Evolutionary conservation across 2,888 invertebrate genomes (phyloP), one percentile per base, ranked within the genome.

Genomic region (Drosophila parthenogenetica): DNA sequence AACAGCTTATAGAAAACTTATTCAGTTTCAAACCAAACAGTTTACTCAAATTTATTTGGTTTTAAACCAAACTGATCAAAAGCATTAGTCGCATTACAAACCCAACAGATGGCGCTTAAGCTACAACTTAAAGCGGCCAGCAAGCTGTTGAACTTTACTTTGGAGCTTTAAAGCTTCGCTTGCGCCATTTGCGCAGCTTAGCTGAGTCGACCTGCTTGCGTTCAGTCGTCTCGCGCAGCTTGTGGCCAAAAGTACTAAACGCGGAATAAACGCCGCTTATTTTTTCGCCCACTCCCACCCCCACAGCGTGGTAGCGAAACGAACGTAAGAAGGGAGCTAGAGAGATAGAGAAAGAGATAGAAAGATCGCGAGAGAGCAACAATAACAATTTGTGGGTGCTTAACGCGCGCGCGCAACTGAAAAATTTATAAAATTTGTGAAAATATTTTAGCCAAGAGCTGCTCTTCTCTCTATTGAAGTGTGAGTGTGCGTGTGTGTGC

Each of bases 181-280:
- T 16, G 32, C 16, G 25, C 40, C 11, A 10, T 14, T 42, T 11
- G 25, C 43, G 29, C 59, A 68, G 53, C 51, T 58, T 39, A 22
- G 54, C 51, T 58, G 43, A 32, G 46, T 53, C 35, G 11, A 57
- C 13, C 43, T 46, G 54, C 29, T 25, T 8, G 19, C 32, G 66
- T 67, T 87, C 79, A 87, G 85, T 82, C 79, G 81, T 61, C 60
- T 71, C 79, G 82, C 85, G 82, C 76, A 81, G 79, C 79, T 87
- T 87, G 87, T 79, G 67, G 73, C 67, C 60, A 73, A 59, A 70
- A 79, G 81, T 84, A 67, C 57, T 40, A 69, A 55, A 59, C 45
- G 77, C 73, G 69, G 63, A 73, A 62, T 63, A 65, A 70, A 84
- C 87, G 84, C 81, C 62, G 73, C 77, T 69, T 37, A 48, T 57